These are phyloP conservation scores for Volucella inanis DNA, from an alignment of 2,888 invertebrate genomes.

Conservation along the genomic window DNA sequence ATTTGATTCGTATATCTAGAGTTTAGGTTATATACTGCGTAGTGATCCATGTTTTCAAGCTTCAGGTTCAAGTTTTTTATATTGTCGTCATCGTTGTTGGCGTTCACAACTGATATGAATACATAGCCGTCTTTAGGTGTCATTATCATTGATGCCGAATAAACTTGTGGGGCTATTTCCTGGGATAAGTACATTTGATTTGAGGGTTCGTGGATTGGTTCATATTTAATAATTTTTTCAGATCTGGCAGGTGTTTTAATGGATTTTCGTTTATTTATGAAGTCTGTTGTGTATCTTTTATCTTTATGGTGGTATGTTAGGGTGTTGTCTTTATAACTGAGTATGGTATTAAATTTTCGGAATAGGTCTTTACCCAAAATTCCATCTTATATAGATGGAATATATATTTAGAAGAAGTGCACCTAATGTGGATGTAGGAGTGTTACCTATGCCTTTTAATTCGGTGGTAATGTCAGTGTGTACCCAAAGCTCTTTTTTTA, in stretches of 20 bases:
- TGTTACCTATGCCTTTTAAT: conserved; percentile 6
- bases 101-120: not conserved
- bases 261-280: conserved; percentile 20
- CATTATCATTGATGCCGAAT: not conserved
- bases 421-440: not conserved
- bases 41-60: not conserved
- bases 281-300: not conserved
- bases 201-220: conserved; percentile 2
- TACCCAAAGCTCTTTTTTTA: conserved; percentile 3
- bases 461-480: conserved; percentile 2
- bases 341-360: conserved; percentile 8
- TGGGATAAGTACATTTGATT: conserved; percentile 1
- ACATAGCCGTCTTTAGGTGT: not conserved
- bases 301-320: conserved; percentile 9
- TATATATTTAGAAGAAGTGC: conserved; percentile 1
- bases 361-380: conserved; percentile 8
- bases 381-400: not conserved
- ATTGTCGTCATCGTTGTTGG: not conserved
- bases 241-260: conserved; percentile 28
- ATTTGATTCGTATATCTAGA: not conserved
- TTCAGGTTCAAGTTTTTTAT: conserved; percentile 7
- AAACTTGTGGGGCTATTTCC: conserved; percentile 5
- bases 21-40: conserved; percentile 4
- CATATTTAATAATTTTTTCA: conserved; percentile 2
- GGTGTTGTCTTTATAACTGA: conserved; percentile 13